These are phyloP conservation scores for Chloroceryle aenea DNA, from an alignment of 2,113 vertebrate genomes.

Conservation along the genomic window DNA sequence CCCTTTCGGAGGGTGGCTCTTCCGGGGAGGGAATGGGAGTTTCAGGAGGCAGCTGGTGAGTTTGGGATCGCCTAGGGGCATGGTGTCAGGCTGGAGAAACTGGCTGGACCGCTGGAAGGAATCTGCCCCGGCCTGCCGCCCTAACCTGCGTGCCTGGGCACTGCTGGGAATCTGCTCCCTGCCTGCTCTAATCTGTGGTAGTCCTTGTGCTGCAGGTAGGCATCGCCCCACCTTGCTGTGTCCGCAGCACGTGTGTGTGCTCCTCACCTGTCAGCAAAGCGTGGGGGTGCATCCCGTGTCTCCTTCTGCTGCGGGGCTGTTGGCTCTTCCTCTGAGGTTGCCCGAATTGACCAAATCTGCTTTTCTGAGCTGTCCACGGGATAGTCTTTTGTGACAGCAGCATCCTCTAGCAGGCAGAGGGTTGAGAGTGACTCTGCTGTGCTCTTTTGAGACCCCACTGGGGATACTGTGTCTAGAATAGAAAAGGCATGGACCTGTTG, in stretches of 20 bases:
- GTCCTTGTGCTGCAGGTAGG: background rate
- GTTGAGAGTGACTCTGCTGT: background rate
- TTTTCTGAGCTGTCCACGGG: background rate
- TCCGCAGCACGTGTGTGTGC: accelerated
- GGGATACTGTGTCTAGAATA: background rate
- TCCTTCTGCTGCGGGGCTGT: background rate
- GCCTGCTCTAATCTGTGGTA: background rate
- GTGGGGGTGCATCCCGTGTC: accelerated
- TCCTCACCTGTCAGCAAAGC: background rate
- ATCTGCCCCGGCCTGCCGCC: slow-evolving; percentile 6
- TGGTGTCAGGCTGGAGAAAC: background rate
- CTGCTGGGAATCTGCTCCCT: background rate
- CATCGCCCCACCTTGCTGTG: background rate
- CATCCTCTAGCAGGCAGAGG: background rate
- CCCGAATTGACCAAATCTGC: background rate
- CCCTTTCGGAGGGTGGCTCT: background rate
- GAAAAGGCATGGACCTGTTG: background rate
- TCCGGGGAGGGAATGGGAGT: background rate
- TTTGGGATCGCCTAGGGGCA: slow-evolving; percentile 30
- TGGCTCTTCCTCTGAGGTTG: background rate
- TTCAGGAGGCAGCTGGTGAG: background rate
- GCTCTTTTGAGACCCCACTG: background rate
- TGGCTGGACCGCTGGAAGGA: slow-evolving; percentile 27
- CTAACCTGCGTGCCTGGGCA: accelerated
- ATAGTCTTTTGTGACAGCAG: background rate